Conservation (phyloP, 1,140 invertebrate species). For the Drosophila orena region DNA sequence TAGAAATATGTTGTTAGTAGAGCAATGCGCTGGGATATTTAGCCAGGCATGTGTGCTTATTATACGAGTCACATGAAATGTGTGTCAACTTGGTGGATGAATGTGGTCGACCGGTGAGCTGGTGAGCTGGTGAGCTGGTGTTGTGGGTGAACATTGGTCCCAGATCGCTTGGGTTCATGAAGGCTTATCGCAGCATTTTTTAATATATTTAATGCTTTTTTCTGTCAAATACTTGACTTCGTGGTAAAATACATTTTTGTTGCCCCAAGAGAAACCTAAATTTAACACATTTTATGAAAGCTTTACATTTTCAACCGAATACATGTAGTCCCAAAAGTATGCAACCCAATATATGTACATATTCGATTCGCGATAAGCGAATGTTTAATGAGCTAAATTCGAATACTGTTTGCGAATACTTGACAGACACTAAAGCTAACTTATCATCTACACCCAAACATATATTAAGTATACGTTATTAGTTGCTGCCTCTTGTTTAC, state of each 20-base stretch:
- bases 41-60: constrained; percentile 62
- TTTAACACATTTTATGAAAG: no score
- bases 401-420: constrained; percentile 42
- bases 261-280: no score
- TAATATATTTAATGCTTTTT: no score
- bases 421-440: constrained; percentile 33
- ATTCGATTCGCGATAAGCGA: neutral
- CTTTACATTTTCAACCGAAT: no score
- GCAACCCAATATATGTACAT: constrained; percentile 6
- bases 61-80: constrained; percentile 40
- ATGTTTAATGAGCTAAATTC: constrained; percentile 30
- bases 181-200: no score
- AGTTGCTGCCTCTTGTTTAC: neutral
- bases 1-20: constrained; percentile 48
- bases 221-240: no score
- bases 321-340: constrained; percentile 17
- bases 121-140: no score
- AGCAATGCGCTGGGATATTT: constrained; percentile 70
- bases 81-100: constrained; percentile 57
- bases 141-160: constrained; percentile 24
- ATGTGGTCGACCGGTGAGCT: constrained; percentile 2
- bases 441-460: neutral
- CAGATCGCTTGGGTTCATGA: neutral
- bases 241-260: no score
- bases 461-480: neutral